Conservation (phyloP, 2,113 vertebrate genomes). For the Stomatorhinus ivindoensis region DNA sequence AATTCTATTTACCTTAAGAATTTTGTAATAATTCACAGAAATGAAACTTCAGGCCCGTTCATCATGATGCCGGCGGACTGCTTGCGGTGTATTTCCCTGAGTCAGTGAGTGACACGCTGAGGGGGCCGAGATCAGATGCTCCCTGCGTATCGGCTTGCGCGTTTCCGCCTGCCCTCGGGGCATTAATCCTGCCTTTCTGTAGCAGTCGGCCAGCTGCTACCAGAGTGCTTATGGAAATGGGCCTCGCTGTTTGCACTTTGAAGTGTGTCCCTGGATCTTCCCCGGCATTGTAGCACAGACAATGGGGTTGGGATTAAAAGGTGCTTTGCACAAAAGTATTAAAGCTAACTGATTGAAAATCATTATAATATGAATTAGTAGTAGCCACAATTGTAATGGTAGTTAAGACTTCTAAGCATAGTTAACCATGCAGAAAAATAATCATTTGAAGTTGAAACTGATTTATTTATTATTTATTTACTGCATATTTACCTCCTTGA, state of each 20-base stretch:
- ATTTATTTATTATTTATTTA: neutral
- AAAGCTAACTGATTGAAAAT: neutral
- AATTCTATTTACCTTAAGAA: neutral
- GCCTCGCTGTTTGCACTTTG: neutral
- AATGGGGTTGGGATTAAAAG: neutral
- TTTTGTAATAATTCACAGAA: neutral
- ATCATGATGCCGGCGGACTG: neutral
- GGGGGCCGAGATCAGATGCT: neutral
- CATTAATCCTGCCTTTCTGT: neutral
- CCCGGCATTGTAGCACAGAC: neutral
- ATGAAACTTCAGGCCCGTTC: neutral
- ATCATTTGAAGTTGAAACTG: neutral
- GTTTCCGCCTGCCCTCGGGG: neutral
- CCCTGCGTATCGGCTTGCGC: neutral
- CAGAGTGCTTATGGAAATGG: neutral
- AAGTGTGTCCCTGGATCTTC: neutral
- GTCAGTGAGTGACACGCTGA: neutral
- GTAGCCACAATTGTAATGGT: neutral
- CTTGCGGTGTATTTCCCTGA: neutral
- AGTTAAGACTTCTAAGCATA: neutral
- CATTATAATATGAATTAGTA: neutral
- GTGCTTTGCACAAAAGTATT: neutral
- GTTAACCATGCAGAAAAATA: neutral
- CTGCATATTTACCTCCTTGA: neutral
- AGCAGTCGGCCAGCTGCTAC: neutral